Conservation (phyloP, 2,797 vertebrate genomes). For the Cryptoblepharus egeriae region DNA sequence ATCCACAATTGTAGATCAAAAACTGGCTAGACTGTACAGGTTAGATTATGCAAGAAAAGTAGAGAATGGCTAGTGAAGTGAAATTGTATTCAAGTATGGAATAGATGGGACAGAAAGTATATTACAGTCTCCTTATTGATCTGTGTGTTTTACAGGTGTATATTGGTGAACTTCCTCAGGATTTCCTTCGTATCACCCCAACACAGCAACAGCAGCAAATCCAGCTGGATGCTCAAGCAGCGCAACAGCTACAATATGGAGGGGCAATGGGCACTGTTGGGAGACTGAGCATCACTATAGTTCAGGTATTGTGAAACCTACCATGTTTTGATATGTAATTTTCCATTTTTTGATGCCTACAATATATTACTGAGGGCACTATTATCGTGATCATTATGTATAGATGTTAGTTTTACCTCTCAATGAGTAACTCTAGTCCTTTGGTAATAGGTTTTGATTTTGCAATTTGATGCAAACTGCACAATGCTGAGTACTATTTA, state of each 20-base stretch:
- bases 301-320: slow-evolving; percentile 84
- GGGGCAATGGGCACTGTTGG: slow-evolving; percentile 86
- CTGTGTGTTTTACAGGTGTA: slow-evolving; percentile 81
- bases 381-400: background rate
- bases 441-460: background rate
- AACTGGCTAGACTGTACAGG: background rate
- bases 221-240: slow-evolving; percentile 92
- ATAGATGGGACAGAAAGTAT: background rate
- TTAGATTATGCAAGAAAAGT: background rate
- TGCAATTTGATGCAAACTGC: background rate
- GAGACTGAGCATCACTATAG: slow-evolving; percentile 93
- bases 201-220: slow-evolving; percentile 95
- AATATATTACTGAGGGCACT: background rate
- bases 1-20: background rate
- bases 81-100: background rate
- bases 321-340: background rate
- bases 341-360: fast-evolving
- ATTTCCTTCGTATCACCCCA: slow-evolving; percentile 93
- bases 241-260: slow-evolving; percentile 92
- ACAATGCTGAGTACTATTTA: background rate
- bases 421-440: background rate
- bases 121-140: background rate
- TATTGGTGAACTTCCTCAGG: slow-evolving; percentile 93
- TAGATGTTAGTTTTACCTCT: background rate
- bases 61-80: background rate